These are phyloP conservation scores for Phrixothrix hirtus DNA, from an alignment of 2,888 invertebrate species.

Conservation along the genomic window DNA sequence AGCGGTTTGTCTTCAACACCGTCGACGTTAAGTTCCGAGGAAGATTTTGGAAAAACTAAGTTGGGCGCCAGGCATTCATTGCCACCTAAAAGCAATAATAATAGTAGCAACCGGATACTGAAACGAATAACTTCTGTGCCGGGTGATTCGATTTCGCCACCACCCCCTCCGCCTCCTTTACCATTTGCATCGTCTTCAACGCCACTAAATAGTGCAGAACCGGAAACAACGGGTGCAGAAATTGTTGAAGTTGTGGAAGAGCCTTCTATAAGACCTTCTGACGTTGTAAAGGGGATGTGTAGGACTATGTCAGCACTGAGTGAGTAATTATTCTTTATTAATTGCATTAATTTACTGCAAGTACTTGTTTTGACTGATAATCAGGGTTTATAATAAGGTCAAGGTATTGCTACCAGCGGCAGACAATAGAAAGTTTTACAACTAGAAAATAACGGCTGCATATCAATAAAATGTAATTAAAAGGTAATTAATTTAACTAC, in stretches of 20 bases:
- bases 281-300: conserved; percentile 64
- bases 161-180: conserved; percentile 69
- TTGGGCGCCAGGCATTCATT: conserved; percentile 51
- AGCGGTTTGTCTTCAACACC: conserved; percentile 54
- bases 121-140: conserved; percentile 65
- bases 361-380: too few relatives aligned
- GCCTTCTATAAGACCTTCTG: conserved; percentile 69
- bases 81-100: conserved; percentile 38
- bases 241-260: conserved; percentile 66
- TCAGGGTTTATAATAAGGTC: too few relatives aligned
- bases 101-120: conserved; percentile 48
- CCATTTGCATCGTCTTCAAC: conserved; percentile 61
- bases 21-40: conserved; percentile 50
- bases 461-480: too few relatives aligned
- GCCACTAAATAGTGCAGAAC: conserved; percentile 44
- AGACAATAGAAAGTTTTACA: too few relatives aligned
- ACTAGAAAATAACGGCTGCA: too few relatives aligned
- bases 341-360: conserved; percentile 3
- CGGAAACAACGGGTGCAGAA: conserved; percentile 14
- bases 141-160: conserved; percentile 59
- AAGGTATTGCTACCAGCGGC: too few relatives aligned
- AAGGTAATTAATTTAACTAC: too few relatives aligned
- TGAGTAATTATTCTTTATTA: conserved; percentile 43
- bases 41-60: conserved; percentile 50
- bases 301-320: conserved; percentile 62